Base-by-base conservation (phyloP, 1,140 invertebrate species). In the Heliothis virescens region DNA sequence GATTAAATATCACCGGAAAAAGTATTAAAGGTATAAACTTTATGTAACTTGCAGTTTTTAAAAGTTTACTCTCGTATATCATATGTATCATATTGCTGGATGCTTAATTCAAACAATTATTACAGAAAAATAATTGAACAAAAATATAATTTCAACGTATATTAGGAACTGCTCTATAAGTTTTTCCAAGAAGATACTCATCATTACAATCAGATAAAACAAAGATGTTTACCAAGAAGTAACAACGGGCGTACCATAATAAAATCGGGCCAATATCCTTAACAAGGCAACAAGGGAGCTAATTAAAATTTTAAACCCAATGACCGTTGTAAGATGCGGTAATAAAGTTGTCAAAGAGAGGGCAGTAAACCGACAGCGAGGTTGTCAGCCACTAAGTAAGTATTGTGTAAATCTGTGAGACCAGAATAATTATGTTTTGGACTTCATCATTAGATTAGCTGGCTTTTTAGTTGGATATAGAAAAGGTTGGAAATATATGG, bases 261-360 rank as follows among this genome's bases (percentile, higher is more conserved):
- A 87, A 89, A 89, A 85, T 81, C 79, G 78, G 79, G 47, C 79
- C 87, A 85, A 89, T 90, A 87, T 86, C 83, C 86, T 89, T 89
- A 89, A 90, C 88, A 89, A 89, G 83, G 79, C 80, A 90, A 85
- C 75, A 80, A 79, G 84, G 81, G 84, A 86, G 82, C 88, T 92
- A 90, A 92, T 92, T 91, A 91, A 90, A 90, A 87, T 87, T 91
- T 86, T 83, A 87, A 85, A 87, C 60, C 80, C 79, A 89, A 89
- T 85, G 82, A 83, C 83, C 83, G 80, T 67, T 79, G 77, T 80
- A 78, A 83, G 75, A 85, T 80, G 57, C 62, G 67, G 86, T 82
- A 86, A 90, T 92, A 92, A 92, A 90, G 65, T 87, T 89, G 86
- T 87, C 84, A 83, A 82, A 79, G 50, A 57, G 62, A 79, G 55